These are phyloP conservation scores for Pterocles orientalis DNA, from an alignment of 2,113 vertebrate species.

Conservation along the genomic window DNA sequence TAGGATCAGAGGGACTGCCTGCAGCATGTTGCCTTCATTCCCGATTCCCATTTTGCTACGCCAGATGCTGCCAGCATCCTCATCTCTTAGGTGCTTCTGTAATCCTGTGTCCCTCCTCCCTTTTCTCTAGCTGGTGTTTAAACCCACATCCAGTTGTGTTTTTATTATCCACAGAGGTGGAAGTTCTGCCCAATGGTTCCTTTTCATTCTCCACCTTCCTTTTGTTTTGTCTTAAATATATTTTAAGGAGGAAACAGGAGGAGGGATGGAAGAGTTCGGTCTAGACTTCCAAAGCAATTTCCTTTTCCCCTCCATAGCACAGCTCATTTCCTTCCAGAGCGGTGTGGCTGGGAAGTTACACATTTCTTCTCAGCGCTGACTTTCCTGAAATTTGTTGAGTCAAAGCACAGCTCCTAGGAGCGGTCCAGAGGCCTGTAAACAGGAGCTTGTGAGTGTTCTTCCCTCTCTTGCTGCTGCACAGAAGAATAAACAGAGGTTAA, in stretches of 20 bases:
- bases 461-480: neutral
- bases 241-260: conserved; percentile 6
- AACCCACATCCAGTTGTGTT: neutral
- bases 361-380: conserved; percentile 17
- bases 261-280: conserved; percentile 46
- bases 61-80: neutral
- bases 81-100: neutral
- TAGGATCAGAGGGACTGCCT: neutral
- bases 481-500: neutral
- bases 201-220: conserved; percentile 16
- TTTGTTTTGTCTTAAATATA: conserved; percentile 49
- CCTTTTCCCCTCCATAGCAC: conserved; percentile 55
- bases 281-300: conserved; percentile 67
- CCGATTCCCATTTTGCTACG: neutral
- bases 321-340: conserved; percentile 60
- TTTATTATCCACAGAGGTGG: neutral
- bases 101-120: neutral
- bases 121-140: neutral
- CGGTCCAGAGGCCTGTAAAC: conserved; percentile 8
- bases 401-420: conserved; percentile 32
- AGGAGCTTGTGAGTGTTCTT: neutral
- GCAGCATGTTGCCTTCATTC: neutral
- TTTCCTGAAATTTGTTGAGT: conserved; percentile 47
- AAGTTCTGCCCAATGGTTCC: conserved; percentile 19
- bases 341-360: neutral